A percentile compares a stretch with the other conserved stretches of the same genome.
Evolutionary conservation across 2,113 vertebrate species (phyloP).

Genomic region (Caretta caretta): DNA sequence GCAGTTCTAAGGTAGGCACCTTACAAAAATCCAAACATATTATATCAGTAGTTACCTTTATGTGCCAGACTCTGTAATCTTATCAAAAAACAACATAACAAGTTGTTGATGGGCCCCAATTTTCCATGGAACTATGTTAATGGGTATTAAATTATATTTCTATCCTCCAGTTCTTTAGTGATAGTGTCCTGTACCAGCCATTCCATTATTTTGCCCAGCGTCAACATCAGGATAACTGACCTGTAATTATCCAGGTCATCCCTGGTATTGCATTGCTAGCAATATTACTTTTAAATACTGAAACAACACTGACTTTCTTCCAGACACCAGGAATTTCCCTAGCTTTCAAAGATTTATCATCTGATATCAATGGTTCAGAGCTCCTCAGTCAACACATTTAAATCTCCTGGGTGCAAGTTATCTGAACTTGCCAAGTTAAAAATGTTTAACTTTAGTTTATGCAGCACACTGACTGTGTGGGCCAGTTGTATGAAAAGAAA

Average conservation of each 20-base stretch:
- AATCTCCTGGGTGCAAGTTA: background rate
- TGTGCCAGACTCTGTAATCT: background rate
- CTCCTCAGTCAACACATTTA: background rate
- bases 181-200: background rate
- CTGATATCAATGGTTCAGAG: background rate
- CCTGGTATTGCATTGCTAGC: no score
- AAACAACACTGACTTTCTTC: background rate
- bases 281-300: background rate
- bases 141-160: background rate
- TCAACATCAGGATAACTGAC: background rate
- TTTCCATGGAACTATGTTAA: background rate
- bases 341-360: background rate
- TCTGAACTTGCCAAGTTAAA: background rate
- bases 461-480: background rate
- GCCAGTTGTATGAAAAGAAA: background rate
- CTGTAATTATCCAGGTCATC: background rate
- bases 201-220: background rate
- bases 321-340: background rate
- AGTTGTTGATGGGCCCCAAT: no score
- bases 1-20: background rate
- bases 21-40: background rate
- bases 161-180: background rate
- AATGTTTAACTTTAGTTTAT: background rate
- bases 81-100: background rate
- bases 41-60: background rate